Conservation (phyloP, 2,113 vertebrate species). For the Isurus oxyrinchus region DNA sequence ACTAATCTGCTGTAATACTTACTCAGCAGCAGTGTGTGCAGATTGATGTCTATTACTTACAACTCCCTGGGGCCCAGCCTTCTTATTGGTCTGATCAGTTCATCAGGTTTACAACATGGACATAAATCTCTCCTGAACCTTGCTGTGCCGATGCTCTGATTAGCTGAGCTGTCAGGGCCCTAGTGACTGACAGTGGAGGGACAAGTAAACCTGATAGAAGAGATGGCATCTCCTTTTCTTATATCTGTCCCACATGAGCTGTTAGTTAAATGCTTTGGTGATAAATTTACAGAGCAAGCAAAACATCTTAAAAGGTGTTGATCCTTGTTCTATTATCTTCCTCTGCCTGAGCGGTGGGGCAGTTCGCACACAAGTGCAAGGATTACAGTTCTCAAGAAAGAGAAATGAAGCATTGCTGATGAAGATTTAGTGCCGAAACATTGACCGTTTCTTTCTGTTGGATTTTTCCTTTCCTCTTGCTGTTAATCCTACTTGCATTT, state of each 20-base stretch:
- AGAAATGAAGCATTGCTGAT: background rate
- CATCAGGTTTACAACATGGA: background rate
- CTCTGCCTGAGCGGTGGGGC: background rate
- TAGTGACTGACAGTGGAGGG: background rate
- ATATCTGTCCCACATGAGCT: slow-evolving; percentile 15
- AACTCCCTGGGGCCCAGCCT: background rate
- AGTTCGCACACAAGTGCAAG: background rate
- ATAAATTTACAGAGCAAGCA: slow-evolving; percentile 12
- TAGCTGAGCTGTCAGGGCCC: slow-evolving; percentile 19
- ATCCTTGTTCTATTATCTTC: background rate
- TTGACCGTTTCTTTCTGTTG: background rate
- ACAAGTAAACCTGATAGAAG: background rate
- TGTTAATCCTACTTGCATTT: background rate
- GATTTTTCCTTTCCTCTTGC: background rate
- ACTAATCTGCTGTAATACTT: slow-evolving; percentile 22
- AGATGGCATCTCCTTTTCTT: background rate
- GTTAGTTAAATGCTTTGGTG: background rate
- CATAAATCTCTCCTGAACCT: slow-evolving; percentile 8
- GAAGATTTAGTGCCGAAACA: slow-evolving; percentile 1
- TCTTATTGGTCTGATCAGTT: slow-evolving; percentile 35
- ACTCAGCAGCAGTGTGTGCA: background rate
- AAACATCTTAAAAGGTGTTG: background rate
- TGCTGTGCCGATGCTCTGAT: background rate
- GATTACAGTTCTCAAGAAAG: background rate
- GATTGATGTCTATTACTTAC: slow-evolving; percentile 22